Percentiles rank a stretch among this genome's conserved stretches.
Conservation (phyloP, 2,888 invertebrate genomes). For the Acholoe squamosa region DNA sequence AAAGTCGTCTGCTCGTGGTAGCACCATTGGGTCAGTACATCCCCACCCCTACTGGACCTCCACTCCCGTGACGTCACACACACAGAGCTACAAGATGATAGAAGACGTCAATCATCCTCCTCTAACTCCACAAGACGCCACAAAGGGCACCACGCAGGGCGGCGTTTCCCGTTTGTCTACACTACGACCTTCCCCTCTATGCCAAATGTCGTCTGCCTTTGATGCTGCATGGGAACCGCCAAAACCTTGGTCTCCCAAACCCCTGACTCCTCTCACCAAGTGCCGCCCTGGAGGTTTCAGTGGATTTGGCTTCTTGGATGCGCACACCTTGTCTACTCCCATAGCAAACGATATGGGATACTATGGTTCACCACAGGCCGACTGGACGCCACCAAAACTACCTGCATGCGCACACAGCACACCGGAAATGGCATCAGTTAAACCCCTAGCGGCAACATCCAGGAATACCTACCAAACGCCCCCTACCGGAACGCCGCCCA, state of each 20-base stretch:
- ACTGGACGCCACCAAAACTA: conserved; percentile 43
- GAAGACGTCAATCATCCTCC: too few species aligned
- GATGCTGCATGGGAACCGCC: neutral
- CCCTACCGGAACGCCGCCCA: neutral
- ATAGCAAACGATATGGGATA: neutral
- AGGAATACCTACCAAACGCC: neutral
- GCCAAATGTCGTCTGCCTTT: neutral
- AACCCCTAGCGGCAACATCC: neutral
- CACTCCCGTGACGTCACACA: too few species aligned
- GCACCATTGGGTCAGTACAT: too few species aligned
- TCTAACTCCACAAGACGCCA: too few species aligned
- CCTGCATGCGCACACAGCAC: conserved; percentile 43
- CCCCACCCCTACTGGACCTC: too few species aligned
- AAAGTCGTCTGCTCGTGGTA: too few species aligned
- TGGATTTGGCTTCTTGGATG: too few species aligned
- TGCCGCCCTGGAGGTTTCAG: neutral
- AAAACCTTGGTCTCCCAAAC: conserved; percentile 44
- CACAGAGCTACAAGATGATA: too few species aligned
- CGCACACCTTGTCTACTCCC: neutral
- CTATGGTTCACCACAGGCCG: conserved; percentile 48
- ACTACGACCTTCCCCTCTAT: neutral
- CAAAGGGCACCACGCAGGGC: too few species aligned
- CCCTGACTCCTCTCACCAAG: neutral
- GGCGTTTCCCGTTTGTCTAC: neutral
- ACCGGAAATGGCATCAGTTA: neutral